Evolutionary conservation across 2,888 invertebrate species (phyloP).

Genomic region (Trilocha varians): DNA sequence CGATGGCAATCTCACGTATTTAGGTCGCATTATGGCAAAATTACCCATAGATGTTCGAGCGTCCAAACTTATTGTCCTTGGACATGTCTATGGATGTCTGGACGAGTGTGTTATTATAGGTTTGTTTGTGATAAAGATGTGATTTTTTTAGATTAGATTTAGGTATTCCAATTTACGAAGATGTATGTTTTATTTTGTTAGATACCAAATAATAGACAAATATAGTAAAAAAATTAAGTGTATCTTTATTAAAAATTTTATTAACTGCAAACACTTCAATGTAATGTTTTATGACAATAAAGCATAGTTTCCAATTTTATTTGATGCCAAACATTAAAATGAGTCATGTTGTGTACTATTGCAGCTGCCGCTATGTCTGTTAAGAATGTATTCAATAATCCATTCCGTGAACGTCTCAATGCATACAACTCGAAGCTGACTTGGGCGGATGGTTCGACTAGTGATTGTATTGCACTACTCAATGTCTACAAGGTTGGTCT

Average conservation of each 20-base stretch:
- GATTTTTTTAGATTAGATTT: too few relatives aligned
- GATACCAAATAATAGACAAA: too few relatives aligned
- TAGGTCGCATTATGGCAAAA: conserved; percentile 86
- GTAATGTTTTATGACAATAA: too few relatives aligned
- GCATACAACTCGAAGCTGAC: conserved; percentile 83
- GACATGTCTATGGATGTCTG: conserved; percentile 87
- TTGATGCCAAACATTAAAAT: too few relatives aligned
- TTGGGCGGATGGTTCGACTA: conserved; percentile 87
- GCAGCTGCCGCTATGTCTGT: conserved; percentile 87
- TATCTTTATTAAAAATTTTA: too few relatives aligned
- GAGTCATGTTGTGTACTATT: conserved; percentile 19
- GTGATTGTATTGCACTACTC: conserved; percentile 87
- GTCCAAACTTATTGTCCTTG: conserved; percentile 88
- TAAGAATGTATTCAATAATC: conserved; percentile 84
- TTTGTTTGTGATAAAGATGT: conserved; percentile 14
- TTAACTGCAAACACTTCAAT: too few relatives aligned
- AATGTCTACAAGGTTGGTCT: conserved; percentile 83
- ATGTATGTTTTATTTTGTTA: too few relatives aligned
- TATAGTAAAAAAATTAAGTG: too few relatives aligned
- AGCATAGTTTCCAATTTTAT: too few relatives aligned
- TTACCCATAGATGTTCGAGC: conserved; percentile 88
- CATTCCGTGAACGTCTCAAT: conserved; percentile 78
- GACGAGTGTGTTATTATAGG: conserved; percentile 90
- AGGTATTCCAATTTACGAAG: too few relatives aligned
- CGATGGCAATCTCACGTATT: conserved; percentile 91